These are phyloP conservation scores for Potorous gilbertii DNA, from an alignment of 2,797 vertebrate genomes.

Conservation along the genomic window DNA sequence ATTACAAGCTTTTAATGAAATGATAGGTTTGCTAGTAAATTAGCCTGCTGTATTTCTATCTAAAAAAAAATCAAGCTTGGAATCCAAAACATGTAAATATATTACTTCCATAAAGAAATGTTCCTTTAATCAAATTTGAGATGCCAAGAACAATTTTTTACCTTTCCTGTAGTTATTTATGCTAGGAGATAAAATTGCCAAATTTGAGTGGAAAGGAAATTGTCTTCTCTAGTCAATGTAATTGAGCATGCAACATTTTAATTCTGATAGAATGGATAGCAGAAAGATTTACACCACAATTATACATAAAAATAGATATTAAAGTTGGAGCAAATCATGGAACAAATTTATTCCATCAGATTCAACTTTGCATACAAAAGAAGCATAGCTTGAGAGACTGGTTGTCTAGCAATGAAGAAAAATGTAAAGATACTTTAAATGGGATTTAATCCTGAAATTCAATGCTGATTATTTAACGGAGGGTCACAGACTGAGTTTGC, in stretches of 20 bases:
- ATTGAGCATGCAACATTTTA: conserved; percentile 71
- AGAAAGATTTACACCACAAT: conserved; percentile 47
- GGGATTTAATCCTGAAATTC: conserved; percentile 62
- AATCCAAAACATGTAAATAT: conserved; percentile 81
- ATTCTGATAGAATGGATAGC: conserved; percentile 65
- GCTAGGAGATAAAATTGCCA: conserved; percentile 76
- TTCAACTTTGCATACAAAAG: background rate
- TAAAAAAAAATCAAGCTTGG: conserved; percentile 74
- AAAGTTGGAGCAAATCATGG: conserved; percentile 15
- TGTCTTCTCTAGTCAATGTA: conserved; percentile 79
- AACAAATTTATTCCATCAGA: conserved; percentile 2
- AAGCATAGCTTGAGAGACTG: conserved; percentile 40
- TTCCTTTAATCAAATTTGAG: conserved; percentile 80
- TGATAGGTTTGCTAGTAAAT: conserved; percentile 68
- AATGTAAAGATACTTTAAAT: conserved; percentile 52
- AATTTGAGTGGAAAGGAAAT: conserved; percentile 80
- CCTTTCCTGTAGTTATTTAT: conserved; percentile 77
- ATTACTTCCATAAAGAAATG: conserved; percentile 77
- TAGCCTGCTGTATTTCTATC: conserved; percentile 77
- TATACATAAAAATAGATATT: conserved; percentile 51
- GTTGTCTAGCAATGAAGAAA: conserved; percentile 38
- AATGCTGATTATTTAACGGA: conserved; percentile 43
- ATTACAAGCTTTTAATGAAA: conserved; percentile 75
- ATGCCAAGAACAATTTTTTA: conserved; percentile 76
- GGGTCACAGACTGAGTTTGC: conserved; percentile 2